phyloP scores from a whole-genome alignment of 2,888 invertebrate genomes.

The Andrena camellia region DNA sequence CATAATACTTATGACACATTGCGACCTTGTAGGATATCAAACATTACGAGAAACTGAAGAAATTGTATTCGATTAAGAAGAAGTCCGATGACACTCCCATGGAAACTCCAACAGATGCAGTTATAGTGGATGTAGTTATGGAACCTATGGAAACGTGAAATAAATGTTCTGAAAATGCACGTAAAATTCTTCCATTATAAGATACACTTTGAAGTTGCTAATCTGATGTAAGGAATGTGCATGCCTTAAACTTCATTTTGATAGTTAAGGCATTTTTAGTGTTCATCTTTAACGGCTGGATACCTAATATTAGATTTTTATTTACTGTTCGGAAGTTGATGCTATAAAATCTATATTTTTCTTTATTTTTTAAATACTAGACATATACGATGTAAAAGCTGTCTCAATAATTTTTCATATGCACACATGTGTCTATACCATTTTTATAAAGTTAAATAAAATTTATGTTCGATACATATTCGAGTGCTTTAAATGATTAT shows the following conservation, averaged over 20 bases:
- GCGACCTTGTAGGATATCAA: slow-evolving; percentile 88
- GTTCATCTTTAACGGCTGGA: slow-evolving; percentile 2
- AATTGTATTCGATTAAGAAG: slow-evolving; percentile 88
- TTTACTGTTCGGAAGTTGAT: slow-evolving; percentile 30
- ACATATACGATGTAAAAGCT: slow-evolving; percentile 4
- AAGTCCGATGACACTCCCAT: slow-evolving; percentile 87
- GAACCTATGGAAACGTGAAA: slow-evolving; percentile 77
- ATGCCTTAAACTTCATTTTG: slow-evolving; percentile 38
- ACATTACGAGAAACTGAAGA: slow-evolving; percentile 91
- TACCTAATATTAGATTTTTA: slow-evolving; percentile 10
- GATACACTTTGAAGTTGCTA: slow-evolving; percentile 29
- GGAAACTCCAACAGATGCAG: slow-evolving; percentile 81
- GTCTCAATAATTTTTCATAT: slow-evolving; percentile 28
- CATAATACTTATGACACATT: slow-evolving; percentile 4
- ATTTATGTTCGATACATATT: slow-evolving; percentile 40
- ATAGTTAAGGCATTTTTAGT: slow-evolving; percentile 18
- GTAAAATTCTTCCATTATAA: slow-evolving; percentile 60
- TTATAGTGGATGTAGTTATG: slow-evolving; percentile 75
- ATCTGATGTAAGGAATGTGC: slow-evolving; percentile 11
- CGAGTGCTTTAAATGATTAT: slow-evolving; percentile 1
- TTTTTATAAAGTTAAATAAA: slow-evolving; percentile 58
- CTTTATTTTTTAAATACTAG: slow-evolving; percentile 34
- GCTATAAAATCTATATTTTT: slow-evolving; percentile 7
- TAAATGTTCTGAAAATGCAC: slow-evolving; percentile 37
- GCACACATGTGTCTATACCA: slow-evolving; percentile 31